phyloP scores from a whole-genome alignment of 2,797 vertebrate species.

The Gallinago nigripennis region DNA sequence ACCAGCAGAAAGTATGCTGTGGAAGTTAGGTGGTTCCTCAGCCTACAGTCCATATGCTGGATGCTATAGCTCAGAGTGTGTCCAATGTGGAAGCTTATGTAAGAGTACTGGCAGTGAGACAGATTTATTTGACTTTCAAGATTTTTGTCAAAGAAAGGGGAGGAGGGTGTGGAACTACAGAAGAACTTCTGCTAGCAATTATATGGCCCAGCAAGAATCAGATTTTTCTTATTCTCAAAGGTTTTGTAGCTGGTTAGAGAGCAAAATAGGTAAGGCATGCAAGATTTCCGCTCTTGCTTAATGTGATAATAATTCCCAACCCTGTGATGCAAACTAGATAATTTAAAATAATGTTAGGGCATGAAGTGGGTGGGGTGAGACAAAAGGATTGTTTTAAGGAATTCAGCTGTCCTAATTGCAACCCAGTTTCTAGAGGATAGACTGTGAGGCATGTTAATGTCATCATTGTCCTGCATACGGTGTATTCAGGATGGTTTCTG shows the following conservation, averaged over 20 bases:
- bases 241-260: background rate
- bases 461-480: background rate
- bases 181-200: background rate
- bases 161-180: background rate
- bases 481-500: background rate
- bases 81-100: background rate
- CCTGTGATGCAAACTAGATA: background rate
- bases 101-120: background rate
- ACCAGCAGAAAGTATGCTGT: background rate
- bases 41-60: background rate
- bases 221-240: background rate
- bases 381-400: background rate
- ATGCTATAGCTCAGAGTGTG: background rate
- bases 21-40: background rate
- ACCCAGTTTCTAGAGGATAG: background rate
- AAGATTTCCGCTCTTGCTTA: background rate
- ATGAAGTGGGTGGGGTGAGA: rapidly evolving
- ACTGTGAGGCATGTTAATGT: background rate
- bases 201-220: background rate
- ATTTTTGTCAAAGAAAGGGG: background rate
- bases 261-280: background rate
- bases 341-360: background rate
- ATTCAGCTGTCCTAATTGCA: background rate
- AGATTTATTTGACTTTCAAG: background rate
- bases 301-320: background rate